These are phyloP conservation scores for Hylia prasina DNA, from an alignment of 2,113 vertebrate genomes.

Conservation along the genomic window DNA sequence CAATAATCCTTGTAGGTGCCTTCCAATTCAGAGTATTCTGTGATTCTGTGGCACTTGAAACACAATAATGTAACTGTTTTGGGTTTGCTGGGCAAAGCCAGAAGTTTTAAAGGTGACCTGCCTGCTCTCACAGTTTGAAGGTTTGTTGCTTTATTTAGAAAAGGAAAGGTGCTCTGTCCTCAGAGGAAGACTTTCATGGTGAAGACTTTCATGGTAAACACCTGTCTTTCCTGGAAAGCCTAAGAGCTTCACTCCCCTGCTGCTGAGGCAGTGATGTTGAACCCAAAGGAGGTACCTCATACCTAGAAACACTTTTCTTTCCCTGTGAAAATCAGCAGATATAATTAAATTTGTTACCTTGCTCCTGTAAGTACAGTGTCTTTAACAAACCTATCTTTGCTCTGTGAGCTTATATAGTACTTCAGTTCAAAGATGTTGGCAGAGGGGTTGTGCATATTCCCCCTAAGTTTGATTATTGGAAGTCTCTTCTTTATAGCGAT, in stretches of 20 bases:
- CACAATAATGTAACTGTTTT: background rate
- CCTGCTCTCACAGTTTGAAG: background rate
- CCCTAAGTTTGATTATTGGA: rapidly evolving
- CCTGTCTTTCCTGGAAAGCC: background rate
- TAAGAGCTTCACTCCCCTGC: background rate
- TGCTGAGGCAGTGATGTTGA: background rate
- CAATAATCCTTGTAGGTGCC: background rate
- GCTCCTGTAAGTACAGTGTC: background rate
- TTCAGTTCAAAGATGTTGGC: background rate
- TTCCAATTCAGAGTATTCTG: background rate
- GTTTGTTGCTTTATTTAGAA: background rate
- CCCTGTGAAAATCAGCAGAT: background rate
- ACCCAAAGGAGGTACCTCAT: background rate
- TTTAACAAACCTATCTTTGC: background rate
- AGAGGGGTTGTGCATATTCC: background rate
- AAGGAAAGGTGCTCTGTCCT: background rate
- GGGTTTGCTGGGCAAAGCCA: background rate
- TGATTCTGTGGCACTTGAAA: background rate
- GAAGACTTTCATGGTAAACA: background rate
- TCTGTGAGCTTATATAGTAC: background rate
- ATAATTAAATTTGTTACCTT: background rate
- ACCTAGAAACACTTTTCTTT: background rate
- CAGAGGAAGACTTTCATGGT: rapidly evolving
- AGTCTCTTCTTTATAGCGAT: background rate
- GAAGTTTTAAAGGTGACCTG: background rate